Conservation (phyloP, 30 jellyfish, hydroid and myxozoan genomes). For the Nemopilema nomurai region DNA sequence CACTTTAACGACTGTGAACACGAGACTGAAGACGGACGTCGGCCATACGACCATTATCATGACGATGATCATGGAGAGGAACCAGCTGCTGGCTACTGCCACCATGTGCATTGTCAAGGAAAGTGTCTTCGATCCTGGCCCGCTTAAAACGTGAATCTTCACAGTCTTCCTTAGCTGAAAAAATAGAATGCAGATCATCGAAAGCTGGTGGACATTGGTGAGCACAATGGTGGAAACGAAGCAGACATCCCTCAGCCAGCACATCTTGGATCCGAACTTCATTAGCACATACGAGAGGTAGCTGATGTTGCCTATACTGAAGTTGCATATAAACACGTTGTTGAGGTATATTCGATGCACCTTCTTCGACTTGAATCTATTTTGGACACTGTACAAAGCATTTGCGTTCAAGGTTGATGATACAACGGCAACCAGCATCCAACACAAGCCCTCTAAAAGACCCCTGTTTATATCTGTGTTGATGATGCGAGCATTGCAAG, state of each 20-base stretch:
- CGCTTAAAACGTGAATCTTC: background rate
- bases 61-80: constrained; percentile 32
- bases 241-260: constrained; percentile 33
- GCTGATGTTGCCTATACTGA: constrained; percentile 38
- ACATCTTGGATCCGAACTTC: constrained; percentile 7
- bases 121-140: background rate
- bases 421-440: constrained; percentile 38
- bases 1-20: constrained; percentile 20
- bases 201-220: constrained; percentile 46
- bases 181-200: constrained; percentile 38
- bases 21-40: background rate
- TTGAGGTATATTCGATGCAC: constrained; percentile 35
- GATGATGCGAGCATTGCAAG: constrained; percentile 17
- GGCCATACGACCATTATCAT: constrained; percentile 5
- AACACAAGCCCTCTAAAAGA: constrained; percentile 20
- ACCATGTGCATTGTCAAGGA: constrained; percentile 9
- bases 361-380: constrained; percentile 4
- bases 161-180: constrained; percentile 14
- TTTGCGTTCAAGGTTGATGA: constrained; percentile 16
- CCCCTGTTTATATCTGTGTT: background rate
- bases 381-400: constrained; percentile 30
- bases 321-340: constrained; percentile 53
- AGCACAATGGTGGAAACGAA: constrained; percentile 11
- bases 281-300: constrained; percentile 9
- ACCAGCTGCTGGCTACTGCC: constrained; percentile 36